phyloP scores from a whole-genome alignment of 2,888 invertebrate species.

The Eudemis profundana region DNA sequence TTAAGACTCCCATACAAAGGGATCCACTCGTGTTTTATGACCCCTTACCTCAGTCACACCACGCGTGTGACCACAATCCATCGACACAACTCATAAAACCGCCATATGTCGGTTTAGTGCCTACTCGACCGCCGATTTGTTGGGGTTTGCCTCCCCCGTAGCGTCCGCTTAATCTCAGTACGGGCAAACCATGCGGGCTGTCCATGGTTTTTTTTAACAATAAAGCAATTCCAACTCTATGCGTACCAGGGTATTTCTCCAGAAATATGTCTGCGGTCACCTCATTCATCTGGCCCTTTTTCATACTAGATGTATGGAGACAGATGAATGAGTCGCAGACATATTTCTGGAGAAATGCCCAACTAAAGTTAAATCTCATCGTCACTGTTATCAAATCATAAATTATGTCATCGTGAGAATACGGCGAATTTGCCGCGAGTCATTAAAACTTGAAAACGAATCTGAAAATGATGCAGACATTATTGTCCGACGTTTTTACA shows the following conservation, averaged over 20 bases:
- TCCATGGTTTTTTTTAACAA: conserved; percentile 58
- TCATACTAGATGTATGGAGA: no score
- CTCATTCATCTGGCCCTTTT: no score
- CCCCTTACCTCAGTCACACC: conserved; percentile 16
- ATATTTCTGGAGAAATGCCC: no score
- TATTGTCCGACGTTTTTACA: conserved; percentile 17
- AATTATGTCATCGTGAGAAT: conserved; percentile 34
- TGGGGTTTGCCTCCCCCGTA: conserved; percentile 64
- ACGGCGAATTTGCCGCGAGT: conserved; percentile 15
- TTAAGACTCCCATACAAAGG: conserved; percentile 11
- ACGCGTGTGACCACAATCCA: conserved; percentile 39
- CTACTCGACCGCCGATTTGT: conserved; percentile 57
- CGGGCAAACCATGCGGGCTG: conserved; percentile 76
- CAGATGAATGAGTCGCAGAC: no score
- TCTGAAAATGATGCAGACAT: conserved; percentile 8
- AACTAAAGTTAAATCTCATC: conserved; percentile 2
- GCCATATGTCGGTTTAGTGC: conserved; percentile 56
- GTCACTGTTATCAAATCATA: background rate
- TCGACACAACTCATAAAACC: conserved; percentile 50
- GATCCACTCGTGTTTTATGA: conserved; percentile 19
- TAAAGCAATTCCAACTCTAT: conserved; percentile 47
- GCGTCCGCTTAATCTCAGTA: conserved; percentile 63
- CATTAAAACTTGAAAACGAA: conserved; percentile 11
- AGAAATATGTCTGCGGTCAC: no score
- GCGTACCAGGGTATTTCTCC: no score